Evolutionary conservation across 2,888 invertebrate genomes (phyloP), one percentile per base, ranked within the genome.

Genomic region (Drosophila lacicola): DNA sequence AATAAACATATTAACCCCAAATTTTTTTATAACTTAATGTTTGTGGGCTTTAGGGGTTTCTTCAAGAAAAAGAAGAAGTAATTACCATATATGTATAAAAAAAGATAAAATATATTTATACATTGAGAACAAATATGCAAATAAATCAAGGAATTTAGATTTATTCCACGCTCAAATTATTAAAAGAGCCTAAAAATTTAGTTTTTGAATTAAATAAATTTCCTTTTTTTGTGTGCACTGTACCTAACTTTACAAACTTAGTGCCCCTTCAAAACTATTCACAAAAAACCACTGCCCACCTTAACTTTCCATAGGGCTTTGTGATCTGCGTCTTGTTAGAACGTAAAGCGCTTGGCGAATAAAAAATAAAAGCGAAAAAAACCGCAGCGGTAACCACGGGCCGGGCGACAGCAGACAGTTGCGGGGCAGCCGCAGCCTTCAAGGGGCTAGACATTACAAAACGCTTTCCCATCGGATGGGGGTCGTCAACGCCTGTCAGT

Each of bases 401-500:
- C 61, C 51, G 51, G 53, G 54, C 67, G 51, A 67, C 75, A 56
- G 44, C 64, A 57, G 50, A 21, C 53, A 45, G 65, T 14, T 14
- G 37, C n/a, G 11, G 4, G 21, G 17, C 21, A 39, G 45, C n/a
- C n/a, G 53, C 45, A 69, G 46, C 19, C 44, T 56, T 53, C 39
- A 41, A 53, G 34, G 29, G 21, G 34, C 55, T 37, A 69, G 69
- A 74, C 77, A 66, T 53, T 37, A 56, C 66, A 37, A 21, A 44
- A 54, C 41, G 54, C 68, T 57, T 29, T 29, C 34, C 33, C 58
- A 47, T 47, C 41, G 70, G 53, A 33, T 37, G 47, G 29, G 57
- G 54, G 50, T 25, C 47, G 53, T 60, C 55, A 56, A 41, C 53
- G 64, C 42, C 65, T 76, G 74, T 66, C 77, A 76, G 76, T 47